A percentile compares a stretch with the other conserved stretches of the same genome.
phyloP scores from a whole-genome alignment of 2,888 invertebrate species.

The Catocala fraxini region DNA sequence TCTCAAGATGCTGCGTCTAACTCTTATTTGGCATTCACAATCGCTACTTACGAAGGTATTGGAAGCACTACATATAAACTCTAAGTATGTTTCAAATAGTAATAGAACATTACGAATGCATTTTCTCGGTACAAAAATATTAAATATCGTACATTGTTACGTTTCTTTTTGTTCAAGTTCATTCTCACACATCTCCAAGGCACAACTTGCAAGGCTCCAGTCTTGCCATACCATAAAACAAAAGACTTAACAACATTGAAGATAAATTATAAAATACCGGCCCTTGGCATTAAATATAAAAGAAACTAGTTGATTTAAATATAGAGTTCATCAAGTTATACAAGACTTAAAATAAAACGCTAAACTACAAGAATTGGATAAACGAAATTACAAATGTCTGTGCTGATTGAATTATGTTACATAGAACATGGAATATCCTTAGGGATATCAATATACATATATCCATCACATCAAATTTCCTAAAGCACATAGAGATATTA shows the following conservation, averaged over 20 bases:
- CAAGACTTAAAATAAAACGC: slow-evolving; percentile 16
- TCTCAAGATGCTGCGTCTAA: slow-evolving; percentile 48
- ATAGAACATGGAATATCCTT: no score
- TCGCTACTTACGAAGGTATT: slow-evolving; percentile 55
- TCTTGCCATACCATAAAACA: slow-evolving; percentile 24
- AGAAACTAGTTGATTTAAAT: slow-evolving; percentile 16
- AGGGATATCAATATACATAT: no score
- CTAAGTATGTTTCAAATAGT: slow-evolving; percentile 37
- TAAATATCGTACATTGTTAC: slow-evolving; percentile 25
- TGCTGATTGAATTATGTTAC: no score
- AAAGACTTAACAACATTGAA: slow-evolving; percentile 14
- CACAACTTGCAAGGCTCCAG: slow-evolving; percentile 40
- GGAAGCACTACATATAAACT: slow-evolving; percentile 71
- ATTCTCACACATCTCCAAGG: slow-evolving; percentile 39
- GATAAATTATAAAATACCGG: slow-evolving; percentile 15
- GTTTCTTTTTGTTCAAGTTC: slow-evolving; percentile 5
- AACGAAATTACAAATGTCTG: background rate
- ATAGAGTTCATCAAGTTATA: slow-evolving; percentile 17
- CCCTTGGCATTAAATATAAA: slow-evolving; percentile 20
- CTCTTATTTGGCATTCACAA: slow-evolving; percentile 68
- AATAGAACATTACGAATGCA: slow-evolving; percentile 45
- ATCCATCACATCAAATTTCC: no score
- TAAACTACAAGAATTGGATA: slow-evolving; percentile 17
- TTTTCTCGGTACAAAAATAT: slow-evolving; percentile 61
- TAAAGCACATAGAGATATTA: no score